A percentile compares a stretch with the other conserved stretches of the same genome.
These are phyloP conservation scores for Sorex maritimensis DNA, from an alignment of 2,797 vertebrate genomes.

Conservation along the genomic window DNA sequence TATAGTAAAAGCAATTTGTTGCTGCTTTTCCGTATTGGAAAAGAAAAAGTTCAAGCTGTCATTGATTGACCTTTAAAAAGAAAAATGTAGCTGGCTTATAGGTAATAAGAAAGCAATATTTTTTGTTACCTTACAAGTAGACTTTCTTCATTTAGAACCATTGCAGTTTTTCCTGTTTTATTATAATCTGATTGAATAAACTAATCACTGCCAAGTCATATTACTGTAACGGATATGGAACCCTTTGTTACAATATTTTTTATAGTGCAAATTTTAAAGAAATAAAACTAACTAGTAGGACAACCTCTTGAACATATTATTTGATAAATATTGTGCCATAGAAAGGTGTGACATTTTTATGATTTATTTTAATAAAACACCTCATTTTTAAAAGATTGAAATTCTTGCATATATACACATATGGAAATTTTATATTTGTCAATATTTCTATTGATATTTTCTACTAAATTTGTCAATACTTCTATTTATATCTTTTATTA, in stretches of 20 bases:
- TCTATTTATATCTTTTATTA: too few species aligned
- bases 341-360: not conserved
- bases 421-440: not conserved
- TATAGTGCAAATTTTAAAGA: not conserved
- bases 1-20: slow-evolving; percentile 89
- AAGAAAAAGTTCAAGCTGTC: slow-evolving; percentile 90
- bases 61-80: slow-evolving; percentile 91
- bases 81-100: slow-evolving; percentile 88
- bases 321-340: not conserved
- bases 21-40: slow-evolving; percentile 87
- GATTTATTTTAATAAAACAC: slow-evolving; percentile 5
- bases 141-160: slow-evolving; percentile 78
- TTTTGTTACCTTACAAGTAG: slow-evolving; percentile 64
- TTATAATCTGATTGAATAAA: slow-evolving; percentile 71
- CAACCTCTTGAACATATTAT: not conserved
- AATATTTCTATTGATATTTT: not conserved
- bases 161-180: slow-evolving; percentile 67
- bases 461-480: not conserved
- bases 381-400: not conserved
- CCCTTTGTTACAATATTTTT: not conserved
- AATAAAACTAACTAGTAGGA: not conserved
- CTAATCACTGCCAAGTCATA: slow-evolving; percentile 57
- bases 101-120: slow-evolving; percentile 86
- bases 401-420: not conserved
- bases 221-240: not conserved